Percentiles rank a stretch among this genome's conserved stretches.
phyloP scores from a whole-genome alignment of 2,888 invertebrate genomes.

The Griposia aprilina region DNA sequence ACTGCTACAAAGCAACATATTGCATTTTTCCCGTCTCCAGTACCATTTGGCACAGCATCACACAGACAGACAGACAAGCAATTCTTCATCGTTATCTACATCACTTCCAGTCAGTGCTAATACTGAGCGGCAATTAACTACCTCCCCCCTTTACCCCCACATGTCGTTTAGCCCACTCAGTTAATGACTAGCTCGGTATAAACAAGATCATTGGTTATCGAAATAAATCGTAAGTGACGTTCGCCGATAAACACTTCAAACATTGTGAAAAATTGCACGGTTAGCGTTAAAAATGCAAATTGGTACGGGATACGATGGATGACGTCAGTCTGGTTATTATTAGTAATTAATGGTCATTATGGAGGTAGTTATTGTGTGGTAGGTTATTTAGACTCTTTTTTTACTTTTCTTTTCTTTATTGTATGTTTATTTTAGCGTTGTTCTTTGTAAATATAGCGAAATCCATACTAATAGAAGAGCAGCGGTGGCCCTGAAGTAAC shows the following conservation, averaged over 20 bases:
- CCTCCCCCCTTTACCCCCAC: not conserved
- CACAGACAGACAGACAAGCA: conserved; percentile 52
- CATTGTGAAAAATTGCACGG: conserved; percentile 49
- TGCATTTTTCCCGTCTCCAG: not conserved
- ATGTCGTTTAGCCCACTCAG: conserved; percentile 35
- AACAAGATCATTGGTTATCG: conserved; percentile 60
- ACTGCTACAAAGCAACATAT: not conserved
- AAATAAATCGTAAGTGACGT: conserved; percentile 50
- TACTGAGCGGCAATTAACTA: conserved; percentile 64
- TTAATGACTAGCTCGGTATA: conserved; percentile 38
- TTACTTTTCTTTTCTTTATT: not conserved
- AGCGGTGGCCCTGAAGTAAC: too few species aligned
- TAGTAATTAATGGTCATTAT: conserved; percentile 34
- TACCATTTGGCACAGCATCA: conserved; percentile 29
- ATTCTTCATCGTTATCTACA: conserved; percentile 72
- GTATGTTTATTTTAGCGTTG: conserved; percentile 10
- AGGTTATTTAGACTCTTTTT: not conserved
- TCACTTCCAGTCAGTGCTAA: conserved; percentile 72
- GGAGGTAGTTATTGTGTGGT: conserved; percentile 10
- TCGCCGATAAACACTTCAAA: conserved; percentile 41
- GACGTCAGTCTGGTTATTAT: conserved; percentile 40
- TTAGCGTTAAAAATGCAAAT: conserved; percentile 53
- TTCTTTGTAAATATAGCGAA: not conserved
- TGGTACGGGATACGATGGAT: conserved; percentile 22
- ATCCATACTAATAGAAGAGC: too few species aligned